phyloP scores from a whole-genome alignment of 2,888 invertebrate genomes.

The Odontothrips loti region DNA sequence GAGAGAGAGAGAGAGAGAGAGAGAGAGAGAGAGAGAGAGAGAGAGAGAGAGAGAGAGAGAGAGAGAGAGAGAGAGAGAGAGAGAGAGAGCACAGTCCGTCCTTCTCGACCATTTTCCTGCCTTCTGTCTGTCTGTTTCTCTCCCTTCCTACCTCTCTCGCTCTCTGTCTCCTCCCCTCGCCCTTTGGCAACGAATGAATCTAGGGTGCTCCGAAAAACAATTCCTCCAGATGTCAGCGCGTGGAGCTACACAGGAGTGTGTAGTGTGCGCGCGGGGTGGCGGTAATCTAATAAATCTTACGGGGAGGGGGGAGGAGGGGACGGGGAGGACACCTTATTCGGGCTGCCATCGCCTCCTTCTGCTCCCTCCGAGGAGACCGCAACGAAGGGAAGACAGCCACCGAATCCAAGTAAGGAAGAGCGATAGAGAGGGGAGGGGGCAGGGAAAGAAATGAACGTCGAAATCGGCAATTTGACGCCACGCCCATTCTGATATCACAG shows the following conservation, averaged over 20 bases:
- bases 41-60: no score
- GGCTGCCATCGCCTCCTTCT: background rate
- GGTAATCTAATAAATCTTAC: conserved; percentile 17
- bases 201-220: background rate
- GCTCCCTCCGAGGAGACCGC: background rate
- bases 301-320: background rate
- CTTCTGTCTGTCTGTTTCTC: background rate
- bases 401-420: background rate
- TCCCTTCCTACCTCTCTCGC: background rate
- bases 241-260: background rate
- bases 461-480: no score
- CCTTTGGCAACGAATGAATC: background rate
- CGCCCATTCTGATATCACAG: no score
- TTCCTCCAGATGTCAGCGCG: conserved; percentile 22
- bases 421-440: background rate
- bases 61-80: no score
- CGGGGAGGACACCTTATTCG: conserved; percentile 3
- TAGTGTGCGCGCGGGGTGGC: background rate
- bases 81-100: no score
- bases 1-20: no score
- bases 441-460: background rate
- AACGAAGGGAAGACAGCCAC: background rate
- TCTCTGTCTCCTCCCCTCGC: background rate
- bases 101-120: no score
- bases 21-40: no score